These are phyloP conservation scores for Rhabdomys pumilio DNA, from an alignment of 2,797 vertebrate genomes.

Conservation along the genomic window DNA sequence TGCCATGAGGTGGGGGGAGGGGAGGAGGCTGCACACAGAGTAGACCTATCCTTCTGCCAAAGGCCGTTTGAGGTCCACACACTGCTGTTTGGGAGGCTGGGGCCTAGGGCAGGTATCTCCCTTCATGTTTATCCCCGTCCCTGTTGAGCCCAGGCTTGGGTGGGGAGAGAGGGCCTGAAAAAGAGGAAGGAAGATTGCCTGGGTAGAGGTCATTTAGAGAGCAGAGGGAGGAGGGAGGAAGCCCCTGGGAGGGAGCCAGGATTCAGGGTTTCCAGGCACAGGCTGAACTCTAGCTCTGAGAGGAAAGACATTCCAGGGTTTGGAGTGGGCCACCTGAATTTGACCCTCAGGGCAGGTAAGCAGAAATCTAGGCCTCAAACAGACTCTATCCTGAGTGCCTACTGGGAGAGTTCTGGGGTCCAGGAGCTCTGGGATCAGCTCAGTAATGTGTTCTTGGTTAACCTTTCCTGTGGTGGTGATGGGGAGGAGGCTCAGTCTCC, in stretches of 20 bases:
- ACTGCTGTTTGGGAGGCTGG: background rate
- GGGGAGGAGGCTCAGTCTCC: background rate
- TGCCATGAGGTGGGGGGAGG: background rate
- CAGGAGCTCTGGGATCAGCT: background rate
- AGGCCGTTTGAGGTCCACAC: background rate
- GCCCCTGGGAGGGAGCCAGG: background rate
- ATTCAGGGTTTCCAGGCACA: background rate
- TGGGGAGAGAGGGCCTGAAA: background rate
- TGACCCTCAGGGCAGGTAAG: background rate
- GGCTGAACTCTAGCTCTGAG: background rate
- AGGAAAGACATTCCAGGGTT: accelerated
- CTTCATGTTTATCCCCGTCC: background rate
- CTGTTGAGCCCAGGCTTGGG: background rate
- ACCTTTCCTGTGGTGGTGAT: background rate
- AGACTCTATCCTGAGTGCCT: background rate
- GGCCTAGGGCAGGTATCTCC: background rate
- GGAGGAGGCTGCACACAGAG: background rate
- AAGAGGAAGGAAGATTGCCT: slow-evolving; percentile 73
- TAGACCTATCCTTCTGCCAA: background rate
- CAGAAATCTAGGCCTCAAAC: background rate
- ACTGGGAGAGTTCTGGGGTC: background rate
- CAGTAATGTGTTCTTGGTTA: background rate
- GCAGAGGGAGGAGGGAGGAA: background rate
- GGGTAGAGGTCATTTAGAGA: slow-evolving; percentile 7
- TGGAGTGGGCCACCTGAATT: background rate